Evolutionary conservation across 2,113 vertebrate species (phyloP).

Genomic region (Larimichthys crocea): DNA sequence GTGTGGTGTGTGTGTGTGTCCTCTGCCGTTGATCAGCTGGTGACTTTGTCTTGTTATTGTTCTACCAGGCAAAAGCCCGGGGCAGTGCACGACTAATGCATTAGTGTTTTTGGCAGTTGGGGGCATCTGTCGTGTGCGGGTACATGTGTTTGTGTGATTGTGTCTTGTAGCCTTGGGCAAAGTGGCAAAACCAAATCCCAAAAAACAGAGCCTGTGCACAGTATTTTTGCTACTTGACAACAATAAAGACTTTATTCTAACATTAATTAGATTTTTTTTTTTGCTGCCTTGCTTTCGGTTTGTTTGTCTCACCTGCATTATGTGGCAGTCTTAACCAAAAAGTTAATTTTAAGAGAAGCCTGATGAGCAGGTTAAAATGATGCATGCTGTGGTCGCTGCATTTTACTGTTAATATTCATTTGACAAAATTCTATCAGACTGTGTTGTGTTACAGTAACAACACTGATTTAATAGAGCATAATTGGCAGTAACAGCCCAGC

Average conservation of each 20-base stretch:
- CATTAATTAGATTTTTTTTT: neutral
- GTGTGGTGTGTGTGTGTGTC: constrained; percentile 15
- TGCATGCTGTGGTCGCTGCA: constrained; percentile 11
- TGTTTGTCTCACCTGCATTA: neutral
- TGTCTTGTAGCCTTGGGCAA: constrained; percentile 60
- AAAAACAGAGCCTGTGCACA: constrained; percentile 4
- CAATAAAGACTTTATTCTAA: neutral
- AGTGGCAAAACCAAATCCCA: constrained; percentile 53
- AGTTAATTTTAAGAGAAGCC: neutral
- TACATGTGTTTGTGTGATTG: constrained; percentile 58
- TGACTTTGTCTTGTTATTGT: constrained; percentile 63
- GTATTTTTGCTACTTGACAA: neutral
- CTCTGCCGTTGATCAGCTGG: constrained; percentile 66
- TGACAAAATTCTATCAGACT: constrained; percentile 14
- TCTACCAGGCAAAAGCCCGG: constrained; percentile 66
- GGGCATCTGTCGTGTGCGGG: constrained; percentile 60
- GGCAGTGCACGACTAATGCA: constrained; percentile 76
- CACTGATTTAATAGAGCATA: constrained; percentile 53
- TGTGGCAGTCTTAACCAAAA: constrained; percentile 10
- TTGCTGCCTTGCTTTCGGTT: neutral
- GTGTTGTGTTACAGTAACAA: constrained; percentile 46
- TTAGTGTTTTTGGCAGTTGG: constrained; percentile 71
- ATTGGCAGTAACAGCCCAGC: constrained; percentile 56
- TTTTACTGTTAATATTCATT: constrained; percentile 18
- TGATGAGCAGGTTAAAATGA: constrained; percentile 14